These are phyloP conservation scores for Indri indri DNA, from an alignment of 2,113 vertebrate species.

Conservation along the genomic window DNA sequence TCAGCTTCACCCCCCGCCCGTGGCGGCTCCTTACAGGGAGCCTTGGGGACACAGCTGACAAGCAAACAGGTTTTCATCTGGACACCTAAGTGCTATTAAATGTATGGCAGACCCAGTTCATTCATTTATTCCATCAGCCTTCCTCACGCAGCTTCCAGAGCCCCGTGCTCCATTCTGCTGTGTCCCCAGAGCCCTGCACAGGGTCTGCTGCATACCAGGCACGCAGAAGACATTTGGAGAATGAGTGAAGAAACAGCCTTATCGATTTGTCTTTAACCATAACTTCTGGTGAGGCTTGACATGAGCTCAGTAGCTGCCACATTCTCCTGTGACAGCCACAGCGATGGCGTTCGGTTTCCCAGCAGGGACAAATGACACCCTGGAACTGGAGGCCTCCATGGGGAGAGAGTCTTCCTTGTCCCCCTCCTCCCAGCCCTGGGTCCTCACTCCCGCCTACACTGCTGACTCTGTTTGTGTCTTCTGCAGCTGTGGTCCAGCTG, in stretches of 20 bases:
- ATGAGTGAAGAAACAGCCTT: neutral
- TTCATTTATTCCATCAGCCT: neutral
- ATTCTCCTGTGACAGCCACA: neutral
- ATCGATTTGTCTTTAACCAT: neutral
- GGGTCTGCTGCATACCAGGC: rapidly evolving
- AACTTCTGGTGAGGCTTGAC: neutral
- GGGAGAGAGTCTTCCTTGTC: neutral
- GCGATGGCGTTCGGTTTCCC: rapidly evolving
- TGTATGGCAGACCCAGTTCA: too few relatives aligned
- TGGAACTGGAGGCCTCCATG: neutral
- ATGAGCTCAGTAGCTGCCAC: neutral
- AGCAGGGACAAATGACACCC: neutral
- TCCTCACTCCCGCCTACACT: neutral
- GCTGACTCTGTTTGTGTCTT: neutral
- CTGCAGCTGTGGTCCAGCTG: neutral
- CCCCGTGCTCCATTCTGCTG: rapidly evolving
- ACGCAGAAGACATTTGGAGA: neutral
- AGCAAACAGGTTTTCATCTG: neutral
- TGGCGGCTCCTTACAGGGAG: constrained; percentile 31
- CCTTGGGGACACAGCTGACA: neutral
- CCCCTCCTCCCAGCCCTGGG: neutral
- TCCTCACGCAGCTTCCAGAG: neutral
- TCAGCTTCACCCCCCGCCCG: constrained; percentile 34
- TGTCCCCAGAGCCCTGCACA: neutral
- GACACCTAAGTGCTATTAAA: neutral